Evolutionary conservation across 2,797 vertebrate species (phyloP).

Genomic region (Siniperca undulata): DNA sequence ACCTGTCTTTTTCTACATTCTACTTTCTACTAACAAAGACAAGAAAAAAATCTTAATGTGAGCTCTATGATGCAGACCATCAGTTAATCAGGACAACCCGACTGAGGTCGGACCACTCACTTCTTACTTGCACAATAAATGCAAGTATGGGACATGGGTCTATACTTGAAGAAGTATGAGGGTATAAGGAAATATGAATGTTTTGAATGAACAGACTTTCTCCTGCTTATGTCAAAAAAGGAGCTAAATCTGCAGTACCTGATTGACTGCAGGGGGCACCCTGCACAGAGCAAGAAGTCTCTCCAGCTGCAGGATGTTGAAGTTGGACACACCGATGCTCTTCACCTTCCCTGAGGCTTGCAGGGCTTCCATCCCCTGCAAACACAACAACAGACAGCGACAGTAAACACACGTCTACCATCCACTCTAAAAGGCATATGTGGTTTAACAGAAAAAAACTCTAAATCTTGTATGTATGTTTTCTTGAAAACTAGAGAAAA

Average conservation of each 20-base stretch:
- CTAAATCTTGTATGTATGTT: background rate
- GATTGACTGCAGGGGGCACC: slow-evolving; percentile 85
- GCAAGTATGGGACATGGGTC: background rate
- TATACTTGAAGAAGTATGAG: background rate
- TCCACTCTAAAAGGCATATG: background rate
- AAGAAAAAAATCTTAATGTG: background rate
- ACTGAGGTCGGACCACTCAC: background rate
- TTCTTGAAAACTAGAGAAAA: background rate
- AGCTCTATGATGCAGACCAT: background rate
- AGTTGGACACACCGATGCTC: slow-evolving; percentile 88
- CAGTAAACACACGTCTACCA: background rate
- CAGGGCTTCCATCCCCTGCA: slow-evolving; percentile 85
- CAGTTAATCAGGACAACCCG: background rate
- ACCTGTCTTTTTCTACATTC: background rate
- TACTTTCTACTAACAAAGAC: background rate
- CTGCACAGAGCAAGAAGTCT: slow-evolving; percentile 81
- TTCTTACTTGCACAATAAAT: background rate
- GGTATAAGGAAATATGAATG: background rate
- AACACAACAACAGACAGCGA: slow-evolving; percentile 6
- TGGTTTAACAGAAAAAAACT: background rate
- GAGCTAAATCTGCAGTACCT: slow-evolving; percentile 68
- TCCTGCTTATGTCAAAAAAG: background rate
- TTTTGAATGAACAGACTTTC: background rate
- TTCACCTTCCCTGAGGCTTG: slow-evolving; percentile 82
- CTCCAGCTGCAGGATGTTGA: slow-evolving; percentile 83